Evolutionary conservation across 1,140 invertebrate species (phyloP), one percentile per base, ranked within the genome.

Genomic region (Ceratitis capitata): DNA sequence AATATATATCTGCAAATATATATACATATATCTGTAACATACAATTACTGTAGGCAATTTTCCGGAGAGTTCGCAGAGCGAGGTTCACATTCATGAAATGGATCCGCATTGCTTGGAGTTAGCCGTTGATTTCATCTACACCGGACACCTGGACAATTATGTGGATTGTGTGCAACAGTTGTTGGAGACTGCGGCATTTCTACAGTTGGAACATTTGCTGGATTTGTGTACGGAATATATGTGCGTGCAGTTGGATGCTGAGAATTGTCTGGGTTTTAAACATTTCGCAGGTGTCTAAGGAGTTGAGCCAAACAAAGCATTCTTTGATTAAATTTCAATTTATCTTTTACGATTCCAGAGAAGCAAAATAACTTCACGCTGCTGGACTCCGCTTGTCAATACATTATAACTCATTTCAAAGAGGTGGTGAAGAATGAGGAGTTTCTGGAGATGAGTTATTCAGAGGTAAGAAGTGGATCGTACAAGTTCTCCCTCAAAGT

Each of bases 211-310:
- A 26, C 84, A 83, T 39, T 61, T 86, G 26, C 32, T 84, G n/a
- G 85, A 87, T 29, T 83, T 69, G 51, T 87, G 85, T 29, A 84
- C 82, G 19, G 84, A 84, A 16, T 86, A 85, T 82, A 84, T 87
- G 74, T 83, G 56, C 42, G 64, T 83, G 29, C 47, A 56, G 47
- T n/a, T 87, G 47, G 85, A 87, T 74, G 56, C 84, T 16, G 84
- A 69, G 35, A 87, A 87, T 69, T 87, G 86, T 82, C 56, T 87
- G 58, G 86, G 85, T 23, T 85, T 87, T 16, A 86, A 85, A 61
- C 83, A 84, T 49, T 87, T 87, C 39, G 86, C 85, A 47, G 69
- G 69, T 78, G 23, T 23, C 51, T 56, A 1, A 5, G 3, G 47
- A 32, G 16, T 6, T 23, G 3, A 16, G 53, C 19, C 64, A 49